Base-by-base conservation (phyloP, 1,140 invertebrate species). In the Leptopilina boulardi region DNA sequence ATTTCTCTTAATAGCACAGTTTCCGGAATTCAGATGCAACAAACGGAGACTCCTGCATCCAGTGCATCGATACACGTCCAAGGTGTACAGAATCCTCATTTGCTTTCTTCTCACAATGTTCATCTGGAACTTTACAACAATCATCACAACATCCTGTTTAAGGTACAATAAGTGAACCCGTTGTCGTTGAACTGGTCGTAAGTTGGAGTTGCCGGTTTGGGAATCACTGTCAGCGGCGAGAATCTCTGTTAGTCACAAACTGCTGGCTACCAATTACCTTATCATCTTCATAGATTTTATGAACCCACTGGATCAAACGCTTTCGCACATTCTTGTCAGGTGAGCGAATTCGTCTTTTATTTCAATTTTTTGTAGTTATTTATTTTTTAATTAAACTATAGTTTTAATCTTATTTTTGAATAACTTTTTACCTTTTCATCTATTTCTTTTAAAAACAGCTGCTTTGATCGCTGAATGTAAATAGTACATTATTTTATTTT, bases 261-360 rank as follows among this genome's bases (percentile, higher is more conserved):
- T 23, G 85, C 87, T 9, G 85, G 89, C 9, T 90, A 90, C 72
- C 84, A 89, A 56, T 88, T 90, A 56, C 89, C 89, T 0, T 90
- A 88, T 74, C 87, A 90, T 75, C 83, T 89, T 30, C 89, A 90
- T 41, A 83, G 88, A 3, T 87, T 89, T 70, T 90, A 90, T 73
- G 74, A 88, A 3, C 85, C 88, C 4, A 80, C 86, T 13, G 85
- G 87, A 44, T 79, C 88, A 19, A 88, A 90, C 56, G 81, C 89
- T 18, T 90, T 90, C 70, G 86, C 89, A 77, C 88, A 90, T 73
- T 89, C 89, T 72, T 90, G 89, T 79, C 89, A 89, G 85, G 88
- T 89, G 82, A 81, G 30, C 30, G 10, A n/a, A 34, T 34, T 34
- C 30, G 6, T 34, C 30, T 34, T 34, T 34, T 3, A 34, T 34